These are phyloP conservation scores for Echinops telfairi DNA, from an alignment of 2,113 vertebrate species.

Conservation along the genomic window DNA sequence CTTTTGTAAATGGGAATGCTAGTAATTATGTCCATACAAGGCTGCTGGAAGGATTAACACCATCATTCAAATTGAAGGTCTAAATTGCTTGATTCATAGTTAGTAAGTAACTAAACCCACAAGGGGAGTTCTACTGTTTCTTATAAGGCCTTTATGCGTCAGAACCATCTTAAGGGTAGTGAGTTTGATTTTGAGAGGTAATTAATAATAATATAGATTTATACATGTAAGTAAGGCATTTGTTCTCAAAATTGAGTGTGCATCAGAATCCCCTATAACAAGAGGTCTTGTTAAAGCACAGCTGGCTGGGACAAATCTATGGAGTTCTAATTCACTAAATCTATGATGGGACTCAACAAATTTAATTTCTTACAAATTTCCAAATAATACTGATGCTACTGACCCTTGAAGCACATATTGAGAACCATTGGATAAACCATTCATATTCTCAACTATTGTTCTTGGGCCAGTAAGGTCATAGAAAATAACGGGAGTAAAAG, in stretches of 20 bases:
- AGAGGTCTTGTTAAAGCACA: not conserved
- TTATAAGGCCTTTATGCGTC: no score
- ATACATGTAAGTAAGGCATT: not conserved
- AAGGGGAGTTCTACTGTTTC: no score
- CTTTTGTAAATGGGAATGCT: not conserved
- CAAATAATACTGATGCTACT: not conserved
- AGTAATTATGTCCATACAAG: not conserved
- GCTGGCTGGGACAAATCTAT: not conserved
- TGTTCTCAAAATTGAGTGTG: not conserved
- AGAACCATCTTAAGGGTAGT: no score
- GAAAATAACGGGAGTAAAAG: not conserved
- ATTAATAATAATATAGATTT: no score
- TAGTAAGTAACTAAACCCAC: no score
- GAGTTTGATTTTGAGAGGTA: no score
- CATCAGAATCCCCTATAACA: not conserved
- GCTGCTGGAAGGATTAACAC: not conserved
- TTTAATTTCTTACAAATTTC: slow-evolving; percentile 13
- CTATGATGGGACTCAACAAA: not conserved
- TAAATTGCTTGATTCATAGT: not conserved
- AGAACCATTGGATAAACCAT: not conserved
- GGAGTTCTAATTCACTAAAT: not conserved
- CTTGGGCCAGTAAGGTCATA: not conserved
- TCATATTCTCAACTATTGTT: not conserved
- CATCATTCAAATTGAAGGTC: not conserved
- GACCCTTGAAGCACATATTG: not conserved